Evolutionary conservation across 92 coral and sea anemone genomes (phyloP), one percentile per base, ranked within the genome.

Genomic region (Siderastrea siderea): DNA sequence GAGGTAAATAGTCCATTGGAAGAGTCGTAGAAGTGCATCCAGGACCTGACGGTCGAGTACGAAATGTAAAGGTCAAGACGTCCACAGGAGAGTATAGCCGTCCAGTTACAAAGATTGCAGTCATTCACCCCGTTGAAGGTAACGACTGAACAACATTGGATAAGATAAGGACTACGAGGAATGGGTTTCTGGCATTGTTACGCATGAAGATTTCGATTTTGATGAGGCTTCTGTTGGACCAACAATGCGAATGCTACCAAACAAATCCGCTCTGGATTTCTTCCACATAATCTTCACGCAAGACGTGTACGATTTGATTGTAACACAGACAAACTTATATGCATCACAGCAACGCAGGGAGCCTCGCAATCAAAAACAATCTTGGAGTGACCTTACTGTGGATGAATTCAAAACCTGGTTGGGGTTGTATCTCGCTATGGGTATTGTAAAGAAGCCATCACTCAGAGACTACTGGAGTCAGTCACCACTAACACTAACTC

Each of bases 321-420:
- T 78, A 54, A 16, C 61, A 15, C 74, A 68, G 50, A 89, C 93
- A 11, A 89, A 84, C 16, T 10, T 6, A 59, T 89, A 84, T 78
- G 55, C 76, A 47, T 55, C 81, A 16, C 80, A 84, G 51, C 72
- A 63, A 69, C 15, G 19, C 16, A 73, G 62, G 43, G 70, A 89
- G 47, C 79, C 87, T 51, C 8, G 64, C 68, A 89, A 75, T 58
- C 78, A 83, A 68, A 77, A 82, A 55, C 16, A 57, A 11, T 26
- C 70, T 49, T 66, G 81, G 84, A 62, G 19, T n/a, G 70, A 58
- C 44, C 83, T 78, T 4, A 91, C 88, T 7, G 75, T 53, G 14
- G 88, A 87, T 44, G 94, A 83, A 53, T 68, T 86, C 26, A 65
- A 91, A 80, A 26, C 90, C 59, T 79, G 82, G 67, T 47, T 91